A percentile compares a stretch with the other conserved stretches of the same genome.
Evolutionary conservation across 2,113 vertebrate genomes (phyloP).

Genomic region (Pyrgilauda ruficollis): DNA sequence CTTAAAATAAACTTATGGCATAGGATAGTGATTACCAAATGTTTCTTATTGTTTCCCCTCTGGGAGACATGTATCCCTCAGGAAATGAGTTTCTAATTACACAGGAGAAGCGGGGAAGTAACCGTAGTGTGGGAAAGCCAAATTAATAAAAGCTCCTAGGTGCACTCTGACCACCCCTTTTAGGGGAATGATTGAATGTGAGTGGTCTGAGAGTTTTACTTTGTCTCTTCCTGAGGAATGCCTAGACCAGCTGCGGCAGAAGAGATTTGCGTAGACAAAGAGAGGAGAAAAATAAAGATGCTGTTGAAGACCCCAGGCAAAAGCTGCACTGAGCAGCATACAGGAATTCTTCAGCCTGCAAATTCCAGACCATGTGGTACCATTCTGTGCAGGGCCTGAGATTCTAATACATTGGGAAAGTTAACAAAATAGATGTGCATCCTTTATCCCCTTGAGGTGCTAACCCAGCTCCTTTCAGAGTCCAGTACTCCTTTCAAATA

Average conservation of each 20-base stretch:
- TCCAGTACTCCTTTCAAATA: not conserved
- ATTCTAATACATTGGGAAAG: not conserved
- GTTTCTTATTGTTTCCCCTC: conserved; percentile 59
- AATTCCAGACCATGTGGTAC: not conserved
- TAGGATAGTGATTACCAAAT: conserved; percentile 13
- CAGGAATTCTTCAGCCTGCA: not conserved
- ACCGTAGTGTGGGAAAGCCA: conserved; percentile 56
- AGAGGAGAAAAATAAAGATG: not conserved
- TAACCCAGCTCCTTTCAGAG: not conserved
- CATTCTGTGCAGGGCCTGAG: not conserved
- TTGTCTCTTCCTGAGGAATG: not conserved
- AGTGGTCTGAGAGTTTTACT: not conserved
- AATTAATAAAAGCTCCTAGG: conserved; percentile 17
- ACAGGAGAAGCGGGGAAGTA: conserved; percentile 19
- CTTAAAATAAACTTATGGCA: conserved; percentile 61
- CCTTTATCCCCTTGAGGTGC: not conserved
- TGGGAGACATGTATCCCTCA: conserved; percentile 46
- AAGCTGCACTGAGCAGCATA: not conserved
- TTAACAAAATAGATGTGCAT: not conserved
- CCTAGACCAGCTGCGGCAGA: not conserved
- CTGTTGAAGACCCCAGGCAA: not conserved
- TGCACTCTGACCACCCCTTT: not conserved
- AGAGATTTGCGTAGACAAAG: not conserved
- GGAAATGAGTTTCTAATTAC: conserved; percentile 65
- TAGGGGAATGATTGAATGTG: not conserved